These are phyloP conservation scores for Sitta carolinensis DNA, from an alignment of 2,797 vertebrate genomes.

Conservation along the genomic window DNA sequence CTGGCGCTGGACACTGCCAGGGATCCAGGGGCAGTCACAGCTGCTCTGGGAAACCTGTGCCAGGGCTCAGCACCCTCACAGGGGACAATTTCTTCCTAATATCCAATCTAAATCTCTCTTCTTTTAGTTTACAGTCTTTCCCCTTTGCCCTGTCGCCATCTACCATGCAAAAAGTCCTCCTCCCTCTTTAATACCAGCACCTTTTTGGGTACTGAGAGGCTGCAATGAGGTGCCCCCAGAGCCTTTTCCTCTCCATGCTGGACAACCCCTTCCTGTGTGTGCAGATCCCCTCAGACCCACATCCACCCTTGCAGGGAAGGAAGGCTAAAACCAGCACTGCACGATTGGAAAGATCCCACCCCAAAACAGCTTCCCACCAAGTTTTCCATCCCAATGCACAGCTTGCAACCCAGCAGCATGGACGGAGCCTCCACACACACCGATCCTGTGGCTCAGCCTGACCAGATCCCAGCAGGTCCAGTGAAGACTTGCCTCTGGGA, in stretches of 20 bases:
- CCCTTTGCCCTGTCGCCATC: neutral
- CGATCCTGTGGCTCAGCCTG: neutral
- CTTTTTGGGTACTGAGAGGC: neutral
- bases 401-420: neutral
- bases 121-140: neutral
- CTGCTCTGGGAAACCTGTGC: neutral
- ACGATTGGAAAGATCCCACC: rapidly evolving
- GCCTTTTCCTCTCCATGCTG: neutral
- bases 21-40: neutral
- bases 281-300: neutral
- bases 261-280: neutral
- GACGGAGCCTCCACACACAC: rapidly evolving
- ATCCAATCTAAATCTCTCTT: neutral
- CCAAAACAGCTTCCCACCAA: neutral
- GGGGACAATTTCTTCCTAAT: neutral
- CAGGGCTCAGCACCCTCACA: neutral
- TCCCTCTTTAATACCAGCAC: neutral
- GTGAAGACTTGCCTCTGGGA: neutral
- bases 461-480: neutral
- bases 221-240: neutral
- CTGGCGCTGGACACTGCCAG: neutral
- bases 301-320: neutral
- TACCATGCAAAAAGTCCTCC: neutral
- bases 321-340: neutral
- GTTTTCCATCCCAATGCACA: neutral